Percentiles rank a stretch among this genome's conserved stretches.
Evolutionary conservation across 2,888 invertebrate genomes (phyloP).

Genomic region (Eubasilissa splendida): DNA sequence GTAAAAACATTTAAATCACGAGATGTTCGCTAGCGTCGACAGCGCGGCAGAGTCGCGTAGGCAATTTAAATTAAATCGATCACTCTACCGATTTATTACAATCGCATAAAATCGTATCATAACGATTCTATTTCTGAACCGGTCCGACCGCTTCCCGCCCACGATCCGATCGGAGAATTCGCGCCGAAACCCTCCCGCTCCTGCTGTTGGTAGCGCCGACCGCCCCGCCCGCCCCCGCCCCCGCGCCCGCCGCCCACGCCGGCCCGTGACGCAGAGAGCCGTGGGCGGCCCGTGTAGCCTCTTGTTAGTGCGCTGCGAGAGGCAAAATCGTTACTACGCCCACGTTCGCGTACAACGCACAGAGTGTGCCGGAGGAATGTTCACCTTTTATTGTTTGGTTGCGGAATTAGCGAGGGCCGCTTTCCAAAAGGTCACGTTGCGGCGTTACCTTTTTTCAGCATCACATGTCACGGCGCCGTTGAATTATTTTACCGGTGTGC

Average conservation of each 20-base stretch:
- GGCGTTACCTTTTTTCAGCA: no score
- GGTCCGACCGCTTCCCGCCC: background rate
- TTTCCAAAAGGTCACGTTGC: no score
- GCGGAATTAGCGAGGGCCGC: no score
- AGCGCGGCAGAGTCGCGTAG: no score
- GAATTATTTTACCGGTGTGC: no score
- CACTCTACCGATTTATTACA: no score
- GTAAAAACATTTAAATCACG: no score
- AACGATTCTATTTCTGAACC: background rate
- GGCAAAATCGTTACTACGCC: slow-evolving; percentile 48
- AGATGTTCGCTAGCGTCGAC: no score
- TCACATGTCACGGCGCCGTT: no score
- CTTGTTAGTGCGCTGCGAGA: slow-evolving; percentile 29
- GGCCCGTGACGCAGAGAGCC: slow-evolving; percentile 35
- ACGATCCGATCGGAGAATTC: background rate
- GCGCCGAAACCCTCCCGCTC: background rate
- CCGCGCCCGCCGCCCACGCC: slow-evolving; percentile 11
- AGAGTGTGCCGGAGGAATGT: background rate
- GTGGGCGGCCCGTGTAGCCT: slow-evolving; percentile 37
- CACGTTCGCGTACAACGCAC: slow-evolving; percentile 16
- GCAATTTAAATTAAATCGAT: no score
- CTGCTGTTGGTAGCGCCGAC: background rate
- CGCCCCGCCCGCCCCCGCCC: background rate
- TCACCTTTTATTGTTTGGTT: background rate
- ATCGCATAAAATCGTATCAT: no score